Conservation (phyloP, 2,888 invertebrate genomes). For the Sinodicranocentrus sp. region DNA sequence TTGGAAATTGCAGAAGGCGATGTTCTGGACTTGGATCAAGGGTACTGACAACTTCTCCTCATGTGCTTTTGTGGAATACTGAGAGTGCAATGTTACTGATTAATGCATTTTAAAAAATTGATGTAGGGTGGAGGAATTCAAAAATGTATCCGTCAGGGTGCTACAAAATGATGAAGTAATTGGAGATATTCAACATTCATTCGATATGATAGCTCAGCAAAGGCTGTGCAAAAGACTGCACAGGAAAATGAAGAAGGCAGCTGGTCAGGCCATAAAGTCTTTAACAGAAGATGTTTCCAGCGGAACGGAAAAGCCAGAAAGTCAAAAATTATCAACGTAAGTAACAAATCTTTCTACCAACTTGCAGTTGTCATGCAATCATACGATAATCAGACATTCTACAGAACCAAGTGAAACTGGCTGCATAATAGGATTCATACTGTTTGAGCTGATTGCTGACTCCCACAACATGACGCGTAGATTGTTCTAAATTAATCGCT, state of each 20-base stretch:
- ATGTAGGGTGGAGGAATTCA: constrained; percentile 70
- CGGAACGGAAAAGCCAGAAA: constrained; percentile 10
- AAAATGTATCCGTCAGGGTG: constrained; percentile 82
- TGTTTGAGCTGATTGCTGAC: too few species aligned
- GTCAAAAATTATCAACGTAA: constrained; percentile 42
- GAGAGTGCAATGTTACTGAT: not conserved
- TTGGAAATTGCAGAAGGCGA: constrained; percentile 60
- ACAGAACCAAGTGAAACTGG: too few species aligned
- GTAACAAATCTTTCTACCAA: not conserved
- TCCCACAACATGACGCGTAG: too few species aligned
- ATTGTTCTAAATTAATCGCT: too few species aligned
- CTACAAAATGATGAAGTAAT: constrained; percentile 80
- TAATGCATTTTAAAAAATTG: not conserved
- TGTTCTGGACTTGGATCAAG: constrained; percentile 70
- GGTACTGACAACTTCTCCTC: constrained; percentile 49
- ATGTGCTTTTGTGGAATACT: too few species aligned
- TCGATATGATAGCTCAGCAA: constrained; percentile 82
- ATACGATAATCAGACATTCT: too few species aligned
- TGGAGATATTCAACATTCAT: constrained; percentile 81
- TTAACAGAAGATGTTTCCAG: constrained; percentile 17
- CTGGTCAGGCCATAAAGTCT: constrained; percentile 12
- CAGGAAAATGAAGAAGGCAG: constrained; percentile 75
- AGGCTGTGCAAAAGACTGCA: constrained; percentile 81
- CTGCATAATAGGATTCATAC: too few species aligned
- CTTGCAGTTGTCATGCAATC: too few species aligned